Evolutionary conservation across 1,140 invertebrate species (phyloP).

Genomic region (Neodiprion pinetum): DNA sequence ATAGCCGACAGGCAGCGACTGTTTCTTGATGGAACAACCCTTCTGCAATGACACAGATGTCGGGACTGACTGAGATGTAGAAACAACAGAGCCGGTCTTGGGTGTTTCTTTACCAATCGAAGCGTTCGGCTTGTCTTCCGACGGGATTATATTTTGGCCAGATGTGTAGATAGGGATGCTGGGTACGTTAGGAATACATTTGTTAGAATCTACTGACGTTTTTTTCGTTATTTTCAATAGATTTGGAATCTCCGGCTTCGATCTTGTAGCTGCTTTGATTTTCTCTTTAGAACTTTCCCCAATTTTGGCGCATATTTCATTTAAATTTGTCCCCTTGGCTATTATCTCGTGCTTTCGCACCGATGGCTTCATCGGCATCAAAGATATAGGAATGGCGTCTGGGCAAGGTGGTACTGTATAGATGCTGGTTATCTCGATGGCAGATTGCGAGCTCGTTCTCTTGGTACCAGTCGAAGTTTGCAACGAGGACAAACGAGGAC

Average conservation of each 20-base stretch:
- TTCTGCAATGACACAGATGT: conserved; percentile 34
- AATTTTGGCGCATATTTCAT: conserved; percentile 54
- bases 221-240: conserved; percentile 57
- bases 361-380: conserved; percentile 55
- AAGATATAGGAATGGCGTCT: conserved; percentile 55
- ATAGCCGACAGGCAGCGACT: conserved; percentile 58
- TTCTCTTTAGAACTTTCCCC: conserved; percentile 59
- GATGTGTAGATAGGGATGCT: conserved; percentile 56
- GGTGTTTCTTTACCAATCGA: conserved; percentile 21
- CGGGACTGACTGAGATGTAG: conserved; percentile 14
- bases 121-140: conserved; percentile 6
- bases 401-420: conserved; percentile 54
- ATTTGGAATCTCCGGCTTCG: conserved; percentile 53
- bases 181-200: conserved; percentile 53
- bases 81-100: conserved; percentile 5
- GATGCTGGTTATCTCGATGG: conserved; percentile 32
- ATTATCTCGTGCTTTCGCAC: conserved; percentile 50
- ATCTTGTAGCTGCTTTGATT: conserved; percentile 46
- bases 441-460: conserved; percentile 20
- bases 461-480: background rate
- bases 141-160: conserved; percentile 30
- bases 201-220: conserved; percentile 27
- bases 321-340: conserved; percentile 50
- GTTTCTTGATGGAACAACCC: conserved; percentile 39
- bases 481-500: background rate